A percentile compares a stretch with the other conserved stretches of the same genome.
These are phyloP conservation scores for Ridgeia piscesae DNA, from an alignment of 1,140 invertebrate genomes.

Conservation along the genomic window DNA sequence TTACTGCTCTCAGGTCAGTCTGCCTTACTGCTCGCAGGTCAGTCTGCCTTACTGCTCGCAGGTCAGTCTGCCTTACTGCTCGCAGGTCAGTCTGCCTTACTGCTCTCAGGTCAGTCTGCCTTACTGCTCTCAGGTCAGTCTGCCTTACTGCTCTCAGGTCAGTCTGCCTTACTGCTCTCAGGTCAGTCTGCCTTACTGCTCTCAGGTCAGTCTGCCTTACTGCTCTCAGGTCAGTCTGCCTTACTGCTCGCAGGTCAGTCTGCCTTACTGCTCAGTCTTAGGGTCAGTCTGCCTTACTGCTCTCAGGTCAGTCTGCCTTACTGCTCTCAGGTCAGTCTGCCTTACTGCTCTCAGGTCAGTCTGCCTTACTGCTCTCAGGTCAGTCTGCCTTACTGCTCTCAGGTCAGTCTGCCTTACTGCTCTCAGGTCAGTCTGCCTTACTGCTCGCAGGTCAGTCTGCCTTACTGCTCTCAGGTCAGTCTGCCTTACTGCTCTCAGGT, in stretches of 20 bases:
- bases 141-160: conserved; percentile 51
- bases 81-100: conserved; percentile 58
- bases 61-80: conserved; percentile 55
- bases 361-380: conserved; percentile 54
- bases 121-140: conserved; percentile 62
- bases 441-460: conserved; percentile 52
- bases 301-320: conserved; percentile 53
- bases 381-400: conserved; percentile 59
- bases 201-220: conserved; percentile 51
- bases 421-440: conserved; percentile 59
- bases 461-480: conserved; percentile 59
- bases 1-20: conserved; percentile 51
- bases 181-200: conserved; percentile 59
- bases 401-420: conserved; percentile 52
- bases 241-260: conserved; percentile 51
- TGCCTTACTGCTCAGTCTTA: too few species aligned
- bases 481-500: conserved; percentile 57
- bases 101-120: conserved; percentile 52
- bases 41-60: conserved; percentile 58
- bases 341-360: conserved; percentile 51
- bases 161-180: conserved; percentile 50
- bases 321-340: conserved; percentile 60
- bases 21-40: conserved; percentile 57
- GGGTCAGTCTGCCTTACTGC: conserved; percentile 58
- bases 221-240: conserved; percentile 60